Base-by-base conservation (phyloP, 2,797 vertebrate species). In the Eulemur mongoz region DNA sequence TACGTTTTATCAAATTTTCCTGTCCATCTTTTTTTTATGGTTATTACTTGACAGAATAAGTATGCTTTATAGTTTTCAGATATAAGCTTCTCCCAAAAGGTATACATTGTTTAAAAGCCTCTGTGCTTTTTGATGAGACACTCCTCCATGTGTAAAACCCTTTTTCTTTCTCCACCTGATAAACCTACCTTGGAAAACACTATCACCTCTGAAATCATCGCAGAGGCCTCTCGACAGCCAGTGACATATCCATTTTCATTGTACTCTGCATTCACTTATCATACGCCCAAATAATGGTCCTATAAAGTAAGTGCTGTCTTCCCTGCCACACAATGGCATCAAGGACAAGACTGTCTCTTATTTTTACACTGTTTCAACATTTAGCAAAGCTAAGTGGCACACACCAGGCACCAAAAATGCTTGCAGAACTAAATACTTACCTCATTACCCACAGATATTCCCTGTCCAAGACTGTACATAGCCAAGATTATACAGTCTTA, bases 21-120 rank as follows among this genome's bases (percentile, higher is more conserved):
- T 90, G 80, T 5, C 6, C 75, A 84, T 25, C n/a, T 72, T 50
- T 96, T 91, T 32, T 45, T 12, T 38, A 85, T 80, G 38, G 59
- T 52, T 86, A 88, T 52, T 59, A 82, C 3, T 73, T 82, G 27
- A 91, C 5, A 73, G 20, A 93, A 32, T 32, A 92, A 89, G 13
- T 27, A 52, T 10, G 87, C 30, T 83, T 88, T 40, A 45, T 8
- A 43, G 30, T 87, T 76, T 76, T 82, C 52, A 92, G n/a, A 82
- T 65, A 5, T 13, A 88, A 67, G 38, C 78, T 95, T 95, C 78
- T 80, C 91, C 40, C n/a, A 88, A 76, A 93, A 90, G 50, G n/a
- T 50, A 63, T 32, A 72, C 3, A 22, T 86, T 20, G 61, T 35
- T 52, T 25, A 86, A 93, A 88, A 72, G 35, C 32, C 22, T 78